phyloP scores from a whole-genome alignment of 2,888 invertebrate species.

The Clanis bilineata region DNA sequence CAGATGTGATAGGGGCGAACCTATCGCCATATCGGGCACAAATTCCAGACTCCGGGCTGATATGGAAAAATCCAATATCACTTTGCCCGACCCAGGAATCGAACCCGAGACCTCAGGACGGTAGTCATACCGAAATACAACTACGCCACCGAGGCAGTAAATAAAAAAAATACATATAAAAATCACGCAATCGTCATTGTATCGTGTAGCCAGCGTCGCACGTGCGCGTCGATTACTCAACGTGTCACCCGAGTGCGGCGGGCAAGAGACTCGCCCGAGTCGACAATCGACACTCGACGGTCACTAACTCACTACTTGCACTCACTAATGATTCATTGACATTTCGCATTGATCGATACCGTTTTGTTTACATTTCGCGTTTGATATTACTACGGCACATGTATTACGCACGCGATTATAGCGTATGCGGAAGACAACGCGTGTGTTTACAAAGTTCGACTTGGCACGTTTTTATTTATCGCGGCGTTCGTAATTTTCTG shows the following conservation, averaged over 20 bases:
- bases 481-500: neutral
- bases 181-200: neutral
- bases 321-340: conserved; percentile 33
- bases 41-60: too few relatives aligned
- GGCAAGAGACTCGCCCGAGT: neutral
- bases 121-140: neutral
- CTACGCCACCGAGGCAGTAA: neutral
- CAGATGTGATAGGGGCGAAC: too few relatives aligned
- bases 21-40: too few relatives aligned
- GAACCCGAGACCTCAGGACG: too few relatives aligned
- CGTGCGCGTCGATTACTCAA: neutral
- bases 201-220: neutral
- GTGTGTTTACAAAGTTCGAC: neutral
- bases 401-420: conserved; percentile 5
- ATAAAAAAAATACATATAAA: neutral
- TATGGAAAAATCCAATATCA: too few relatives aligned
- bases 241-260: neutral
- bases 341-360: conserved; percentile 29
- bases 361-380: conserved; percentile 22
- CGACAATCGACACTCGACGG: too few relatives aligned
- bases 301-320: neutral
- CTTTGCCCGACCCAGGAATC: too few relatives aligned
- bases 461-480: conserved; percentile 1
- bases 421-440: neutral
- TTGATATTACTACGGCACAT: conserved; percentile 11